Base-by-base conservation (phyloP, 2,888 invertebrate genomes). In the Homarus gammarus region DNA sequence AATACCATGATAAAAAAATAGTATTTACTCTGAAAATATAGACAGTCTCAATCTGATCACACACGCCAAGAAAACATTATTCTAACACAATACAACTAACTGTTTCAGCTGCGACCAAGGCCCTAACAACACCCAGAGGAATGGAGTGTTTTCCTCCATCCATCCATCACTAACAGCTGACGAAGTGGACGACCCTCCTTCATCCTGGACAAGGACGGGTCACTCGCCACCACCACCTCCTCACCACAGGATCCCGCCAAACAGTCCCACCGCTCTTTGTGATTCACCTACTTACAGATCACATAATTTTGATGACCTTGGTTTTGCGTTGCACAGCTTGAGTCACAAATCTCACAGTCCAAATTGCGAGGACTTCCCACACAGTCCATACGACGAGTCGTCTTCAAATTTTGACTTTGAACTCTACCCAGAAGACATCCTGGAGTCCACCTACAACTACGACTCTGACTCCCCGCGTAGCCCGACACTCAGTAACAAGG, bases 401-500 rank as follows among this genome's bases (percentile, higher is more conserved):
- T 61, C 27, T 38, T 18, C 82, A 8, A 22, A 72, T 22, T 72
- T 49, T 40, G 70, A 86, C 78, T 40, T 44, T 6, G 31, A 77
- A 36, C 36, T 75, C 6, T 56, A 31, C 75, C 61, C 64, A 5
- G 44, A 85, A n/a, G 38, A 64, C 27, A 31, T 85, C 27, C 15
- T 85, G 51, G 85, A 85, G 68, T 49, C 38, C 5, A 44, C 68
- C 15, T 77, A 38, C 56, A 68, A 31, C 85, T 85, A 75, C n/a
- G 87, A 87, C 64, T 77, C 64, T 38, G 77, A 83, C 27, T 31
- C 44, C 15, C 87, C 82, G 15, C 33, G 38, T 18, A 88, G 87
- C 36, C 87, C 87, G 2, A 38, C 87, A 18, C 75, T 83, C 22
- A 88, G 87, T 31, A 88, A 88, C 38, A 88, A 83, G 22, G 87